Base-by-base conservation (phyloP, 2,113 vertebrate species). In the Eulemur macaco region DNA sequence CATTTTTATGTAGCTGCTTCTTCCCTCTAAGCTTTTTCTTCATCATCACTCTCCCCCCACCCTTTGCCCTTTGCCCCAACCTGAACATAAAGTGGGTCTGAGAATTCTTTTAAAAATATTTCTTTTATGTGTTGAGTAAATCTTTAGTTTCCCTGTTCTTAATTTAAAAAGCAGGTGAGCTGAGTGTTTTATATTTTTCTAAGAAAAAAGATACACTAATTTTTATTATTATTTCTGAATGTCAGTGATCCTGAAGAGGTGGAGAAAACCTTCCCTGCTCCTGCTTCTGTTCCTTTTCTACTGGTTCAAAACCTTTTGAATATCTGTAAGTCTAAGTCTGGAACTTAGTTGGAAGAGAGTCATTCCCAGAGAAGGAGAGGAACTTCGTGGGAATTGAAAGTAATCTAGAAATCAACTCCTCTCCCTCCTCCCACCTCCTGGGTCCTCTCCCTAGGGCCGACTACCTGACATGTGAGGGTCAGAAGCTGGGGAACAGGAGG, bases 61-160 rank as follows among this genome's bases (percentile, higher is more conserved):
- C 39, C 78, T 34, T 81, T 78, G 20, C 20, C 76, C 34, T 92
- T 84, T 89, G 20, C 34, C 8, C n/a, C 50, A 94, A 88, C 56
- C 39, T 74, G 25, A 1, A 76, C 29, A 64, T 68, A 80, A 94
- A 81, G 66, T 56, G 11, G 10, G 6, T 21, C 31, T 76, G 29
- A 68, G 17, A 85, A 60, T 14, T 34, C 29, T 86, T 94, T 81
- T 12, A 5, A 74, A 78, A 96, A 94, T 81, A 69, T 47, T 96
- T 88, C 2, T 45, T 92, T 96, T 87, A 69, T 20, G 66, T 92
- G 29, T 45, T 92, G 86, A 97, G 88, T 96, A 90, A 87, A 95
- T 84, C 39, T 93, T 94, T 82, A 81, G 17, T 80, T 91, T 90
- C 29, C 5, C 2, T 89, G 12, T 25, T 52, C 39, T 93, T 93